Conservation (phyloP, 2,113 vertebrate genomes). For the Megaptera novaeangliae region DNA sequence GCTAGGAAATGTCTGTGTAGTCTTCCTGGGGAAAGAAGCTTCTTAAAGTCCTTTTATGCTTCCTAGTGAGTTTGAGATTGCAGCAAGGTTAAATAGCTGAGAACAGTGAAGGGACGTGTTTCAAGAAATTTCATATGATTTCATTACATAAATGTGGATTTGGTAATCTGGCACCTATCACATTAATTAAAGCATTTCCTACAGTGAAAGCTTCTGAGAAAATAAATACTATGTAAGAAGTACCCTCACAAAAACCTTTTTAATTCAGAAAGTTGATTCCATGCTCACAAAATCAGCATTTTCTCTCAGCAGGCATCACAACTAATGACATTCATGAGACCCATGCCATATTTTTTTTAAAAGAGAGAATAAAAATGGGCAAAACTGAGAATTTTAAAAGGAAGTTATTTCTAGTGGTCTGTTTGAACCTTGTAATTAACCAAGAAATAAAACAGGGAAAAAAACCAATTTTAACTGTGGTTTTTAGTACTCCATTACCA, state of each 20-base stretch:
- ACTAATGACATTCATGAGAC: constrained; percentile 58
- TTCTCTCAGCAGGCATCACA: constrained; percentile 57
- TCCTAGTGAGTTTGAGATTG: background rate
- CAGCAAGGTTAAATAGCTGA: constrained; percentile 24
- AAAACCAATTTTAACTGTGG: constrained; percentile 25
- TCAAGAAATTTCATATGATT: constrained; percentile 5
- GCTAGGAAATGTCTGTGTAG: background rate
- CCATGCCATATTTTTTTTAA: background rate
- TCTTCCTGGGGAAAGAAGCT: background rate
- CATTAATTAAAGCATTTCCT: constrained; percentile 47
- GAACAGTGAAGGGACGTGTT: constrained; percentile 4
- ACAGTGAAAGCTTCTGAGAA: constrained; percentile 34
- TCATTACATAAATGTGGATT: constrained; percentile 35
- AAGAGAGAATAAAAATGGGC: constrained; percentile 8
- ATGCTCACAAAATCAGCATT: constrained; percentile 51
- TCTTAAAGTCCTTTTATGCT: background rate
- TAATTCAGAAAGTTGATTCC: constrained; percentile 63
- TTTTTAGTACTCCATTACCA: constrained; percentile 53
- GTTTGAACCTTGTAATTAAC: constrained; percentile 58
- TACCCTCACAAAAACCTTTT: constrained; percentile 20
- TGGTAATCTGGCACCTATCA: constrained; percentile 3
- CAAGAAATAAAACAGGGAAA: constrained; percentile 41
- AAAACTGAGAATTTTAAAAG: constrained; percentile 48
- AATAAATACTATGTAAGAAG: constrained; percentile 49
- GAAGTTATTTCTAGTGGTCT: constrained; percentile 36